A percentile compares a stretch with the other conserved stretches of the same genome.
Conservation (phyloP, 2,888 invertebrate genomes). For the Oligia fasciuncula region DNA sequence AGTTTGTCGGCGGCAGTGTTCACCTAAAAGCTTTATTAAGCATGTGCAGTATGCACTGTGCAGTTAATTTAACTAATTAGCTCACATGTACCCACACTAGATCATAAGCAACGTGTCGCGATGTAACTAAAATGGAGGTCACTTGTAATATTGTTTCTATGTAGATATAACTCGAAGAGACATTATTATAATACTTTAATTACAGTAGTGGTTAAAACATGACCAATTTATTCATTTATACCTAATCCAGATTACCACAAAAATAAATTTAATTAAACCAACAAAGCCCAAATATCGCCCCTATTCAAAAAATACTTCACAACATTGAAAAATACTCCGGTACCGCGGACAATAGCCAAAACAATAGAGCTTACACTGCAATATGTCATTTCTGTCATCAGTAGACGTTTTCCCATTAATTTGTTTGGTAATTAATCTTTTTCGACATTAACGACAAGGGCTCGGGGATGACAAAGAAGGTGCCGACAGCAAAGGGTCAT, state of each 20-base stretch:
- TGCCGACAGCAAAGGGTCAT: slow-evolving; percentile 81
- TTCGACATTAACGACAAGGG: slow-evolving; percentile 80
- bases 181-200: not conserved
- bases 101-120: slow-evolving; percentile 13
- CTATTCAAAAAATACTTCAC: slow-evolving; percentile 40
- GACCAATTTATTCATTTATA: not conserved
- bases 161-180: not conserved
- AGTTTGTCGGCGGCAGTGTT: slow-evolving; percentile 12
- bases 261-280: slow-evolving; percentile 20
- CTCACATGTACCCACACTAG: slow-evolving; percentile 19
- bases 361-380: slow-evolving; percentile 62
- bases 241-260: not conserved
- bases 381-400: slow-evolving; percentile 63
- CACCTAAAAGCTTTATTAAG: slow-evolving; percentile 52
- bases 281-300: slow-evolving; percentile 10
- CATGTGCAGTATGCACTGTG: slow-evolving; percentile 43
- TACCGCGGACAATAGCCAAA: slow-evolving; percentile 44
- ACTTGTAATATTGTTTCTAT: not conserved
- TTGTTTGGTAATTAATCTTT: slow-evolving; percentile 85
- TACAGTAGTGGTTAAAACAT: not conserved
- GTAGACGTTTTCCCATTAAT: slow-evolving; percentile 71
- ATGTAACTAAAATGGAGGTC: slow-evolving; percentile 14
- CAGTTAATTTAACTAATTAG: slow-evolving; percentile 55
- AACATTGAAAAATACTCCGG: slow-evolving; percentile 41
- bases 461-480: slow-evolving; percentile 79